Evolutionary conservation across 2,113 vertebrate species (phyloP), one percentile per base, ranked within the genome.

Genomic region (Lonchura striata): DNA sequence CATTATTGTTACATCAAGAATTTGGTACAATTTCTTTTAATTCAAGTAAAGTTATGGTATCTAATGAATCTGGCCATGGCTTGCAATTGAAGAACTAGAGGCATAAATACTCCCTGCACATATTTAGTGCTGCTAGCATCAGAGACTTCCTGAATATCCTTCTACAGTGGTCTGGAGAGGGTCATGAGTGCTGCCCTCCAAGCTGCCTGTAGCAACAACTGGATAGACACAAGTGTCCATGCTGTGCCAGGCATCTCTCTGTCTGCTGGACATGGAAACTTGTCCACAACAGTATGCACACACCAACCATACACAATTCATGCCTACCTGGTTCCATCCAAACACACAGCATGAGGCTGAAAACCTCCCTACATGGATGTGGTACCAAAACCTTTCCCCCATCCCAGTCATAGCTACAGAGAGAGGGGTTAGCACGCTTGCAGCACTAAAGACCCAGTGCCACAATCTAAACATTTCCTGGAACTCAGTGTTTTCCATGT

Each of bases 171-270:
- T 37, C 37, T 47, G 30, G 23, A 65, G 18, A 75, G 27, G 60
- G 21, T 49, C 5, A 1, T 52, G 37, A 35, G 31, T 0, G 0
- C 64, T 41, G 66, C 68, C 9, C 47, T 82, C 27, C 2, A 0
- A 47, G 28, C 42, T 70, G 56, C 57, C 54, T 54, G 50, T 64
- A 88, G 75, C 75, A 76, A 13, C 28, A 50, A 9, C 28, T 57
- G 63, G 37, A 35, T 46, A 79, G 57, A 79, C 41, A 53, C 0
- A 7, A 47, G 20, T 31, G 25, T 33, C 50, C 2, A 2, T 57
- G 57, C 28, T 11, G 0, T 35, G 25, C 28, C 2, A 1, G n/a
- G n/a, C 31, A 35, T 44, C 49, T 79, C 71, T 10, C 39, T 86
- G 46, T 79, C 66, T 35, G 19, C 57, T 44, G 33, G 39, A 37